phyloP scores from a whole-genome alignment of 2,888 invertebrate species.

The Melitaea athalia region DNA sequence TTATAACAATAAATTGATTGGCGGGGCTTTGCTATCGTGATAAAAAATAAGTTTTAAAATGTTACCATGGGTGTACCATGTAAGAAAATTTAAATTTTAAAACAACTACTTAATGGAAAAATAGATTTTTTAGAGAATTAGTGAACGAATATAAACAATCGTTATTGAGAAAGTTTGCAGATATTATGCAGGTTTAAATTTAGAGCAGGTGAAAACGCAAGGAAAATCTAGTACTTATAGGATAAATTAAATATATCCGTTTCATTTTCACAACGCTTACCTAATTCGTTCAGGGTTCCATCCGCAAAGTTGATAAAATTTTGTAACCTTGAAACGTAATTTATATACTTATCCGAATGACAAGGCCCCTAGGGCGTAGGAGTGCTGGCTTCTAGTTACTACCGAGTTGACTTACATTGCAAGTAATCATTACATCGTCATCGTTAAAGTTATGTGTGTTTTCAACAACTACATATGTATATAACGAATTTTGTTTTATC shows the following conservation, averaged over 20 bases:
- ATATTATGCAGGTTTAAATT: too few relatives aligned
- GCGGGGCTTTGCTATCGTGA: background rate
- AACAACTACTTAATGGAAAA: too few relatives aligned
- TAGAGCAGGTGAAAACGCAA: too few relatives aligned
- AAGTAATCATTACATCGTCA: background rate
- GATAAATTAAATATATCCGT: background rate
- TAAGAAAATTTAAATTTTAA: too few relatives aligned
- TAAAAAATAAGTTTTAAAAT: background rate
- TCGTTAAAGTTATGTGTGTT: background rate
- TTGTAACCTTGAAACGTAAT: background rate
- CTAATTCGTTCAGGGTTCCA: background rate
- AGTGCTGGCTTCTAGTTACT: background rate
- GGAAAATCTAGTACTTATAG: too few relatives aligned
- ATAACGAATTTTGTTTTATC: too few relatives aligned
- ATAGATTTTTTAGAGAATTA: too few relatives aligned
- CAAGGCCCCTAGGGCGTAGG: background rate
- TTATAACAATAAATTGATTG: background rate
- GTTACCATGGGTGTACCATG: background rate
- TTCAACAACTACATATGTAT: too few relatives aligned
- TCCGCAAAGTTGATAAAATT: background rate
- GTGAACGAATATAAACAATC: too few relatives aligned
- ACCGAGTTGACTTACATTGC: background rate
- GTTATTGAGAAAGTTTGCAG: too few relatives aligned
- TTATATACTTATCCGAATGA: too few relatives aligned
- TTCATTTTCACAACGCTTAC: background rate